Evolutionary conservation across 2,888 invertebrate genomes (phyloP), one percentile per base, ranked within the genome.

Genomic region (Napeogenes sylphis): DNA sequence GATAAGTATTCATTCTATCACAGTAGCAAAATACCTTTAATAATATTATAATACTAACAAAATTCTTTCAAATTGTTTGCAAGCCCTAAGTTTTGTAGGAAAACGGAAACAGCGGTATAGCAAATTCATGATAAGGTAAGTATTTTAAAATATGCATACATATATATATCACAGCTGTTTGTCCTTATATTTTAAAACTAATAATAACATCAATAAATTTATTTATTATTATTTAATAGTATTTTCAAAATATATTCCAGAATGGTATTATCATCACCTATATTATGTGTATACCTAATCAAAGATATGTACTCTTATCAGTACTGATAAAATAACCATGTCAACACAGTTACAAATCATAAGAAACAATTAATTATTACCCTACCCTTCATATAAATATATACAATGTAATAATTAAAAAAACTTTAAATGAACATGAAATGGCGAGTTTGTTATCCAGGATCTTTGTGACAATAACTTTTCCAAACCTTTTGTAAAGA

Each of bases 71-170:
- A 77, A 79, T 70, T 69, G 79, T 80, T 79, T 65, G 63, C 57
- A 4, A 75, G 59, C 61, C 61, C 74, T 75, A 54, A 56, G 58
- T 71, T 64, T 59, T 64, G 63, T 69, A 74, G 78, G 69, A 77
- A 77, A 77, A 75, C 72, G 77, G 79, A 77, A 75, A 72, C 67
- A 63, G 73, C 70, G 72, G 75, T 69, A 62, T 56, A 61, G 63
- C 65, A 65, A 66, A 69, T 60, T 67, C 45, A 38, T 66, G 73
- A 76, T 75, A 78, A 75, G 64, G 64, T 30, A n/a, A 32, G 42
- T 51, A 47, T 14, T 47, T 47, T 14, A 45, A 53, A 12, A 10
- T 21, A 45, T 57, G 59, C 10, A 14, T 33, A 61, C 35, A 35
- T 56, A 66, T 38, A 21, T 42, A 56, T 64, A 66, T n/a, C 45